phyloP scores from a whole-genome alignment of 2,797 vertebrate species.

The Neomorphus geoffroyi region DNA sequence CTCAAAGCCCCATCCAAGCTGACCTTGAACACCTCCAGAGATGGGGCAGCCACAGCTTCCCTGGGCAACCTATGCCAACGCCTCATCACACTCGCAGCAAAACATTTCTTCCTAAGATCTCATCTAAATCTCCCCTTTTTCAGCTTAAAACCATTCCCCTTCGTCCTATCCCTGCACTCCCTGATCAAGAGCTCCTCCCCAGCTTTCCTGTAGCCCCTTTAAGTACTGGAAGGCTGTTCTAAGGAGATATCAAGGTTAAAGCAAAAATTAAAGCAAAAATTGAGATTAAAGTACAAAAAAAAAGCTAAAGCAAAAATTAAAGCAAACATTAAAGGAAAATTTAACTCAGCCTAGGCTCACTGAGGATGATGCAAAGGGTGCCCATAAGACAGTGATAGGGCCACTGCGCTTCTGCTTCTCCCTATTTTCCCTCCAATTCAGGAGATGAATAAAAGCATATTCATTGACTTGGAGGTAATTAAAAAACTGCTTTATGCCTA shows the following conservation, averaged over 20 bases:
- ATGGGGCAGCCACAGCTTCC: no score
- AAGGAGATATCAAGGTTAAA: not conserved
- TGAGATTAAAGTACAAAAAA: not conserved
- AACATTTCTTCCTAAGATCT: no score
- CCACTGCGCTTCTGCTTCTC: fast-evolving
- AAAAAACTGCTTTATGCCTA: not conserved
- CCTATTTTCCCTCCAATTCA: not conserved
- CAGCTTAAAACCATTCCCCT: no score
- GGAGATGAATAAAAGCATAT: not conserved
- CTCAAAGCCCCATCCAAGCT: no score
- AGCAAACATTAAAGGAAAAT: not conserved
- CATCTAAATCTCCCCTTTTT: no score
- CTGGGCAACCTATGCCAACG: no score
- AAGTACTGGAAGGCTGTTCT: no score
- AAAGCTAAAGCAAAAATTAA: not conserved
- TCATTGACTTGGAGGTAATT: not conserved
- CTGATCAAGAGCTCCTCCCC: no score
- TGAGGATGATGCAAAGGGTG: fast-evolving
- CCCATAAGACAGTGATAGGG: fast-evolving
- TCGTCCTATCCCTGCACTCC: no score
- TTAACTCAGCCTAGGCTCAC: not conserved
- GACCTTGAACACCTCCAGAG: no score
- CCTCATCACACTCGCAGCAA: no score
- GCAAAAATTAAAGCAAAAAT: not conserved
- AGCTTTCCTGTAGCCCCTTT: no score